Percentiles rank a stretch among this genome's conserved stretches.
phyloP scores from a whole-genome alignment of 2,888 invertebrate species.

The Bhutanitis thaidina region DNA sequence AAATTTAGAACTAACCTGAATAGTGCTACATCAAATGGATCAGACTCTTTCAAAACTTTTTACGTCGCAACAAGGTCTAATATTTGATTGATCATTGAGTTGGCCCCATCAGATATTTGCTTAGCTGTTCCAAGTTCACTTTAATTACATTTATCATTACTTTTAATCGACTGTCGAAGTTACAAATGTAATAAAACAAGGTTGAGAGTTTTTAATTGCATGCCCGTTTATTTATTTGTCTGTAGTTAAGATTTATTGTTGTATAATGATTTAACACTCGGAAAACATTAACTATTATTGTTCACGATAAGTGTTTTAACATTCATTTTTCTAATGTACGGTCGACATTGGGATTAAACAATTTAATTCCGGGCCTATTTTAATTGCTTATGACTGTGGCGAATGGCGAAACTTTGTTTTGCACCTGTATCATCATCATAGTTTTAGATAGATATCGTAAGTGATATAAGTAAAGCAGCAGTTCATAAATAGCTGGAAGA shows the following conservation, averaged over 20 bases:
- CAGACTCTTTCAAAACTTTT: conserved; percentile 32
- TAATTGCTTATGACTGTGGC: too few species aligned
- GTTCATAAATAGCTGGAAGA: too few species aligned
- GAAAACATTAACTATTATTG: conserved; percentile 2
- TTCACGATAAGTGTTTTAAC: too few species aligned
- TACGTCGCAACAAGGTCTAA: conserved; percentile 41
- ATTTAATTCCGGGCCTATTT: too few species aligned
- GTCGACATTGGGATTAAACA: too few species aligned
- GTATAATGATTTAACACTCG: conserved; percentile 2
- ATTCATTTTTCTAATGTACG: too few species aligned
- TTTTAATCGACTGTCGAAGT: conserved; percentile 32
- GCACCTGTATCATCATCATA: too few species aligned
- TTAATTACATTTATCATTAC: conserved; percentile 48
- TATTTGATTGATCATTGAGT: conserved; percentile 54
- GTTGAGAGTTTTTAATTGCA: conserved; percentile 17
- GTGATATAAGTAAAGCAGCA: too few species aligned
- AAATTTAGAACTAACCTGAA: neutral
- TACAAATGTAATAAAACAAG: conserved; percentile 20
- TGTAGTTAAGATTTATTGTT: conserved; percentile 16
- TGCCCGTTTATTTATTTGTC: conserved; percentile 13
- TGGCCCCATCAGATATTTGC: conserved; percentile 60
- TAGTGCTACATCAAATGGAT: conserved; percentile 20
- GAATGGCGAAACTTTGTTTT: too few species aligned
- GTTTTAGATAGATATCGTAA: too few species aligned
- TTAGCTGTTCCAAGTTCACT: conserved; percentile 55